Conservation (phyloP, 2,888 invertebrate genomes). For the Amblyteles armatorius region DNA sequence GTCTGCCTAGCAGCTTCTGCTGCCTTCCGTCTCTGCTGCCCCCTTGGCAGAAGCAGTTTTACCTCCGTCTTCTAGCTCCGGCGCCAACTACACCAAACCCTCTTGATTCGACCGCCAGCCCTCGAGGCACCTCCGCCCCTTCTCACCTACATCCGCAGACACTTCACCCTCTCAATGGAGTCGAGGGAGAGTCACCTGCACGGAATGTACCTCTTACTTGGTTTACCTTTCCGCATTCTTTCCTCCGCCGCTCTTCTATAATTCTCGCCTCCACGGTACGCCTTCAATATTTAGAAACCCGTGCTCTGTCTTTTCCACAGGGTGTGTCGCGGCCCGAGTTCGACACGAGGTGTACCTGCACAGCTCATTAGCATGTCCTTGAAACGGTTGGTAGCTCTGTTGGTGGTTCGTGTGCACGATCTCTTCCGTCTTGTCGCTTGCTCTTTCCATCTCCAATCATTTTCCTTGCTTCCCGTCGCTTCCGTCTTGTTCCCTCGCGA, state of each 20-base stretch:
- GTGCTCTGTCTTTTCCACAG: constrained; percentile 43
- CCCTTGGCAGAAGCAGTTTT: constrained; percentile 45
- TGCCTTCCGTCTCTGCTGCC: constrained; percentile 27
- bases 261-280: constrained; percentile 56
- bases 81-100: constrained; percentile 42
- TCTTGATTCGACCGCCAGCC: constrained; percentile 48
- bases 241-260: constrained; percentile 48
- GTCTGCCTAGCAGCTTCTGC: constrained; percentile 60
- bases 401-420: background rate
- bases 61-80: constrained; percentile 53
- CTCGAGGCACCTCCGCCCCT: constrained; percentile 27
- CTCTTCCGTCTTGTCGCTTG: background rate
- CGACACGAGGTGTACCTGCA: background rate
- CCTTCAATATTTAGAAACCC: constrained; percentile 67
- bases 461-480: background rate
- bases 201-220: constrained; percentile 15
- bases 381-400: background rate
- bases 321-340: constrained; percentile 15
- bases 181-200: constrained; percentile 22
- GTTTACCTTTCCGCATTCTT: constrained; percentile 19
- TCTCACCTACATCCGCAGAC: constrained; percentile 52
- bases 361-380: background rate
- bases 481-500: constrained; percentile 39
- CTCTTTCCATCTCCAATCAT: constrained; percentile 22
- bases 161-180: constrained; percentile 39